These are phyloP conservation scores for Cotesia vestalis DNA, from an alignment of 1,140 invertebrate genomes.

Conservation along the genomic window DNA sequence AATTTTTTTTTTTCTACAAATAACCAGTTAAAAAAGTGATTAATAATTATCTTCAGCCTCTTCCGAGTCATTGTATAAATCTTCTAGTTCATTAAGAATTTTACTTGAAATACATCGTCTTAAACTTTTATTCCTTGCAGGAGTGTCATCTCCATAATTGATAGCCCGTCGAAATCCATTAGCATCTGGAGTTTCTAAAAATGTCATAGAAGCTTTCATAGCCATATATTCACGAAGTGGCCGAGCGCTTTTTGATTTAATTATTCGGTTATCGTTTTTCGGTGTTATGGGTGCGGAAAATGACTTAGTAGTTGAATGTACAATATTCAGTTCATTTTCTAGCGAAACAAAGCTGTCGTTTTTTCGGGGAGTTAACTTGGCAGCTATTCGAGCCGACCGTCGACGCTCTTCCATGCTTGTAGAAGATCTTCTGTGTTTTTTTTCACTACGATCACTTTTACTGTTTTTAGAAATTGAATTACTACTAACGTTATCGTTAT, in stretches of 20 bases:
- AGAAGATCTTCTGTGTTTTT: constrained; percentile 13
- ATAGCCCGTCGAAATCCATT: background rate
- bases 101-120: constrained; percentile 26
- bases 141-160: constrained; percentile 3
- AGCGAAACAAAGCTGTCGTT: constrained; percentile 19
- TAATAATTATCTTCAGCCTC: background rate
- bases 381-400: constrained; percentile 10
- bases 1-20: background rate
- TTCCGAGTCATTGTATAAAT: constrained; percentile 25
- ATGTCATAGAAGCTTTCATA: constrained; percentile 31
- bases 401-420: background rate
- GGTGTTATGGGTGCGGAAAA: background rate
- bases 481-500: background rate
- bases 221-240: constrained; percentile 28
- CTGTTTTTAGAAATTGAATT: no score
- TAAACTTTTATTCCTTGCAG: constrained; percentile 8
- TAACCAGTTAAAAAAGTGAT: background rate
- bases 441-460: background rate
- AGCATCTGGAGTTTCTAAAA: constrained; percentile 29
- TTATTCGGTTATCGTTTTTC: background rate
- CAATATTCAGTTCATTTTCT: constrained; percentile 13
- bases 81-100: constrained; percentile 27
- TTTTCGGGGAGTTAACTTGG: background rate
- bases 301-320: constrained; percentile 1
- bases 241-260: constrained; percentile 8